phyloP scores from a whole-genome alignment of 2,113 vertebrate species.

The Balaeniceps rex region DNA sequence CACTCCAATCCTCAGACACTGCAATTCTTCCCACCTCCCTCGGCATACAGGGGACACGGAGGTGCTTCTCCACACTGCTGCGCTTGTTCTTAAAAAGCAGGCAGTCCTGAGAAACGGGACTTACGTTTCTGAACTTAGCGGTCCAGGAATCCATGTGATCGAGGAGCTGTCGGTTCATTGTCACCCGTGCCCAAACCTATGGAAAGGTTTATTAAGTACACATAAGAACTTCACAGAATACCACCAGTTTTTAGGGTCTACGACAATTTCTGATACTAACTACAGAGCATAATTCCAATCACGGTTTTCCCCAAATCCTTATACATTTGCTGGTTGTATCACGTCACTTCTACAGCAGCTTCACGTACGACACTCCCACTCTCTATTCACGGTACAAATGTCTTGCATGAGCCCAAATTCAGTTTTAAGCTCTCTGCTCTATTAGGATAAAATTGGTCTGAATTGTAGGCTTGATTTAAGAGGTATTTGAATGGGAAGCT shows the following conservation, averaged over 20 bases:
- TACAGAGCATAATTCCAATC: background rate
- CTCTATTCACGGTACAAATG: background rate
- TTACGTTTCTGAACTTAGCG: conserved; percentile 93
- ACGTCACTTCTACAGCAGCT: background rate
- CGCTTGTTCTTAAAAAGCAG: background rate
- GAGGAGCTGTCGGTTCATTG: conserved; percentile 83
- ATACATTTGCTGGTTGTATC: background rate
- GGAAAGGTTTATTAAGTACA: background rate
- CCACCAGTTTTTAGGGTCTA: background rate
- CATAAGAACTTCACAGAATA: background rate
- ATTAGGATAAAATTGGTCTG: background rate
- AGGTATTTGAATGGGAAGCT: background rate
- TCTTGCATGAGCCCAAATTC: background rate
- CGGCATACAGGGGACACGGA: rapidly evolving
- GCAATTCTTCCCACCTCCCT: background rate
- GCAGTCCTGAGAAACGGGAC: background rate
- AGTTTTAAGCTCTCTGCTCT: background rate
- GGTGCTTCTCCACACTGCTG: background rate
- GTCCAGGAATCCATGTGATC: conserved; percentile 93
- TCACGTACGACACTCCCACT: background rate
- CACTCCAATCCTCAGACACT: background rate
- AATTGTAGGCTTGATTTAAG: background rate
- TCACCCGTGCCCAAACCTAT: conserved; percentile 94
- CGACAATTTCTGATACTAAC: background rate
- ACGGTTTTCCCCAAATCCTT: background rate